Evolutionary conservation across 2,888 invertebrate genomes (phyloP), one percentile per base, ranked within the genome.

Genomic region (Ectemnius cavifrons): DNA sequence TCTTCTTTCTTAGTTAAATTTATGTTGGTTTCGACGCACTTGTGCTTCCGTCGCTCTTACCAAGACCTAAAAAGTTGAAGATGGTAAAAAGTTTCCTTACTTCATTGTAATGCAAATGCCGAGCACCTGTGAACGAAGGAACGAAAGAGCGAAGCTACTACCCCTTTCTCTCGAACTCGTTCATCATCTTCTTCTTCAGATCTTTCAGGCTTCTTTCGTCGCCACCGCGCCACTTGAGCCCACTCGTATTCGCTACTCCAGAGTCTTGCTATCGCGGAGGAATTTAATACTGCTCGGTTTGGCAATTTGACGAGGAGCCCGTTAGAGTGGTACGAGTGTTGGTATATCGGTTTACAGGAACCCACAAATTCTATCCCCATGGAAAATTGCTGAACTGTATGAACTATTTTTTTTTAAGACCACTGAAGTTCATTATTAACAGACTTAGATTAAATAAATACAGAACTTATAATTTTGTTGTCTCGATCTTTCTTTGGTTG

Each of bases 201-300:
- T 4, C n/a, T 37, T 8, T 52, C 52, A 52, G 52, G 1, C 20
- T 75, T 45, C 62, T 65, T 80, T 73, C 52, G 63, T 68, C 52
- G 14, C 13, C 4, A 2, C 4, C 52, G n/a, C 20, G 52, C 16
- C 8, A 37, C 64, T 80, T 73, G 67, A 76, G 75, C 72, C 37
- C 73, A 77, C 60, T 77, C 75, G 37, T 37, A 37, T 4, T 37
- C 37, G 66, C 71, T 77, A 77, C 84, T 86, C 82, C 82, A 82
- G 79, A 85, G 82, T 84, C 79, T 83, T 77, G 80, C 82, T 84
- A 85, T 86, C 83, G 80, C 83, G 76, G 79, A 84, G 81, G 77
- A 85, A 82, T 84, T 83, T 86, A 88, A 88, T 88, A 88, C 88
- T 86, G 87, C 82, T 86, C 80, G 78, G 78, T 85, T 87, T 86